These are phyloP conservation scores for Neoaliturus tenellus DNA, from an alignment of 2,888 invertebrate genomes.

Conservation along the genomic window DNA sequence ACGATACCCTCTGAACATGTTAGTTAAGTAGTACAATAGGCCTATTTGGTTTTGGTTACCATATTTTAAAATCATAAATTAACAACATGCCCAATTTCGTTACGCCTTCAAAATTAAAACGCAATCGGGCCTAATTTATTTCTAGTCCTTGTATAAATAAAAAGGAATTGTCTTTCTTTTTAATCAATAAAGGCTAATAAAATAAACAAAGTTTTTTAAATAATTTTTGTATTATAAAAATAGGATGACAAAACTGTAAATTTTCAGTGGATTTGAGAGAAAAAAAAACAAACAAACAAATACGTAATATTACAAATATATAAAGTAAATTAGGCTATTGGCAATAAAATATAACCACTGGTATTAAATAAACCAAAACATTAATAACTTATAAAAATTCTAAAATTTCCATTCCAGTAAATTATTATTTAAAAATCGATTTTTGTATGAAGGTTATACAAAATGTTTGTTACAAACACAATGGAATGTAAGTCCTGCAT, in stretches of 20 bases:
- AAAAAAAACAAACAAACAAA: conserved; percentile 11
- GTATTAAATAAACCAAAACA: not conserved
- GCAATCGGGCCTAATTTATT: too few species aligned
- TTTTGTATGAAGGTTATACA: too few species aligned
- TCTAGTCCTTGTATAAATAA: too few species aligned
- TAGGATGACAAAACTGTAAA: conserved; percentile 43
- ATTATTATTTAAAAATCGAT: too few species aligned
- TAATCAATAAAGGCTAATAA: not conserved
- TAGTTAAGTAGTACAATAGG: too few species aligned
- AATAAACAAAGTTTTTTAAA: conserved; percentile 4
- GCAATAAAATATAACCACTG: not conserved
- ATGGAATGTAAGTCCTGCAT: not conserved
- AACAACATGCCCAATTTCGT: too few species aligned
- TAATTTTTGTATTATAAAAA: conserved; percentile 48
- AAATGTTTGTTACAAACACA: not conserved
- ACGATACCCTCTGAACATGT: too few species aligned
- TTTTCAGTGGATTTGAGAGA: conserved; percentile 12
- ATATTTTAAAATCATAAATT: too few species aligned
- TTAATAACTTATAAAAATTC: too few species aligned
- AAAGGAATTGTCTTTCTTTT: not conserved
- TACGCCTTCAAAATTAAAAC: too few species aligned
- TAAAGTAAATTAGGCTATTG: not conserved
- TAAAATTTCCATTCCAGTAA: too few species aligned
- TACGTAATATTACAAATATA: not conserved
- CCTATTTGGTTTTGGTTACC: too few species aligned